Evolutionary conservation across 2,113 vertebrate genomes (phyloP), one percentile per base, ranked within the genome.

Genomic region (Pagrus major): DNA sequence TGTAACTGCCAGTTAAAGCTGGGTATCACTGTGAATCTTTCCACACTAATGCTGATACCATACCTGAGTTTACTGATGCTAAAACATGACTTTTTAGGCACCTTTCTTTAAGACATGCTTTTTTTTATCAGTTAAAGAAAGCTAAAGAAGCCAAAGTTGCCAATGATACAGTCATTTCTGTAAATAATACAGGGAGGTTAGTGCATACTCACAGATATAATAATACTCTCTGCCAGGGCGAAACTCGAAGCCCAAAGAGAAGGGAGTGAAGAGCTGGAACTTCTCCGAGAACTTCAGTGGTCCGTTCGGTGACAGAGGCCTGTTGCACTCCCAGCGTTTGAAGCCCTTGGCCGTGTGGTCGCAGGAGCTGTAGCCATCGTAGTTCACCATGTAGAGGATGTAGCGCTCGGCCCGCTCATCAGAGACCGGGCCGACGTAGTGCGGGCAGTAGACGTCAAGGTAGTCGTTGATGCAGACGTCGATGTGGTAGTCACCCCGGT

Each of bases 391-490:
- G 95, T 98, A 99, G 75, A 99, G 97, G 91, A 99, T 80, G 31
- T 99, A 99, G 58, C 96, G 97, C 89, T 99, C 98, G 0, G 96
- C 96, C 81, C 96, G 96, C 31, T 98, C 97, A 80, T 97, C 97
- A 0, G 97, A 96, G n/a, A 98, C 96, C 0, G 96, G 95, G 68
- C 96, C 95, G 64, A 93, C 86, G 69, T 99, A 99, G 93, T 99
- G 98, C 52, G 98, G 98, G 87, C 98, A 99, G 93, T 97, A 99
- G 27, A 99, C 97, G 70, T 99, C 98, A 87, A 99, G 94, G 91
- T 99, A 99, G 93, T 99, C 98, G 52, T 99, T 99, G 91, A 99
- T 99, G 81, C 98, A 99, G 69, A 99, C 98, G 21, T 99, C 97
- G 0, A 99, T 98, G 95, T 99, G 97, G 90, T 98, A 99, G 86